phyloP scores from a whole-genome alignment of 2,888 invertebrate genomes.

The Philereme vetulata region DNA sequence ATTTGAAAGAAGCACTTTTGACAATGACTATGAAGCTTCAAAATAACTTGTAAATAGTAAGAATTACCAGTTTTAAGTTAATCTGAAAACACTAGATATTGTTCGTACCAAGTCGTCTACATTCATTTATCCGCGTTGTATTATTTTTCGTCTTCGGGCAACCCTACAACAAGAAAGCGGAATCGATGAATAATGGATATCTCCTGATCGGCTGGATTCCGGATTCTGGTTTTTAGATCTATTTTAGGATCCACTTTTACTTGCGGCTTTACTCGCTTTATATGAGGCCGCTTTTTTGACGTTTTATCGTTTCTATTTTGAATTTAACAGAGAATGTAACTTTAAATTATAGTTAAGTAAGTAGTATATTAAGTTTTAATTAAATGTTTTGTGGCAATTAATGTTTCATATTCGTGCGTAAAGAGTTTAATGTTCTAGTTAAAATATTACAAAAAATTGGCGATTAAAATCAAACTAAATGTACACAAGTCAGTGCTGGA shows the following conservation, averaged over 20 bases:
- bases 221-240: conserved; percentile 48
- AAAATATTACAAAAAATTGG: not conserved
- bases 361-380: too few relatives aligned
- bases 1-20: too few relatives aligned
- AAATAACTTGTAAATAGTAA: too few relatives aligned
- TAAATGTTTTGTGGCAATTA: not conserved
- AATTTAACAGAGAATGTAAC: too few relatives aligned
- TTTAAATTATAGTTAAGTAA: too few relatives aligned
- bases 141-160: conserved; percentile 22
- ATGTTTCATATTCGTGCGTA: too few relatives aligned
- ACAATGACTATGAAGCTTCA: too few relatives aligned
- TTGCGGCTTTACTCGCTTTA: conserved; percentile 1
- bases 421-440: too few relatives aligned
- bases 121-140: not conserved
- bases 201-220: conserved; percentile 43
- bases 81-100: not conserved
- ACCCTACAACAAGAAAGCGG: conserved; percentile 54
- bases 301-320: too few relatives aligned
- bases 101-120: not conserved
- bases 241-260: conserved; percentile 40
- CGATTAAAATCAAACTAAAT: conserved; percentile 12
- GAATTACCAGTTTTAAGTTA: too few relatives aligned
- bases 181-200: conserved; percentile 61
- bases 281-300: too few relatives aligned
- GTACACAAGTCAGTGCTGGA: conserved; percentile 21